Evolutionary conservation across 2,888 invertebrate genomes (phyloP).

Genomic region (Philonicus albiceps): DNA sequence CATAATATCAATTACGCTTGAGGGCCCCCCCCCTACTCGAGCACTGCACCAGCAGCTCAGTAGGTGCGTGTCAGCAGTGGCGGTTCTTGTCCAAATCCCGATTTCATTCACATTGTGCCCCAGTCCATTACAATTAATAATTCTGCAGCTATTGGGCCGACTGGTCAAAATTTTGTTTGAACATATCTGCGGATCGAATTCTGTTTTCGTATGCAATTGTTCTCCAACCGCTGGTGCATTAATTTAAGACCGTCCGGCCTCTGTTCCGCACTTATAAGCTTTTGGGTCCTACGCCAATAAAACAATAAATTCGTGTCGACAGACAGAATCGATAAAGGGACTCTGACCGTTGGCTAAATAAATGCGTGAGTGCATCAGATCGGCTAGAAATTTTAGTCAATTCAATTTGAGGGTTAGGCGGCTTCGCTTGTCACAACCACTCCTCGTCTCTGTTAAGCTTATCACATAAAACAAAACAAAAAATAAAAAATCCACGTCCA

Average conservation of each 20-base stretch:
- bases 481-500: neutral
- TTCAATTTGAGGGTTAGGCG: neutral
- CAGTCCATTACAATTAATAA: constrained; percentile 32
- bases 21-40: neutral
- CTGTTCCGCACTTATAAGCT: neutral
- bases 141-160: neutral
- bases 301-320: neutral
- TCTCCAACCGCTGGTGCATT: neutral
- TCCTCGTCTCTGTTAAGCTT: neutral
- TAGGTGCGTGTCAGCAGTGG: neutral
- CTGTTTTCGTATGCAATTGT: neutral
- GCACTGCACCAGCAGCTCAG: neutral
- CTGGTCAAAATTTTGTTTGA: constrained; percentile 18
- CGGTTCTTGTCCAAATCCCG: neutral
- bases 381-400: neutral
- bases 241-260: neutral
- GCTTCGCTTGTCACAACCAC: neutral
- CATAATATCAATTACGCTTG: neutral
- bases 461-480: too few relatives aligned
- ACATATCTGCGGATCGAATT: neutral
- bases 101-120: neutral
- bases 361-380: neutral
- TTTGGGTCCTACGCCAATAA: neutral
- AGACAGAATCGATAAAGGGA: neutral
- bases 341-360: neutral